Evolutionary conservation across 53 echinoderm and acorn worm species (phyloP).

Genomic region (Hippasteria phrygiana): DNA sequence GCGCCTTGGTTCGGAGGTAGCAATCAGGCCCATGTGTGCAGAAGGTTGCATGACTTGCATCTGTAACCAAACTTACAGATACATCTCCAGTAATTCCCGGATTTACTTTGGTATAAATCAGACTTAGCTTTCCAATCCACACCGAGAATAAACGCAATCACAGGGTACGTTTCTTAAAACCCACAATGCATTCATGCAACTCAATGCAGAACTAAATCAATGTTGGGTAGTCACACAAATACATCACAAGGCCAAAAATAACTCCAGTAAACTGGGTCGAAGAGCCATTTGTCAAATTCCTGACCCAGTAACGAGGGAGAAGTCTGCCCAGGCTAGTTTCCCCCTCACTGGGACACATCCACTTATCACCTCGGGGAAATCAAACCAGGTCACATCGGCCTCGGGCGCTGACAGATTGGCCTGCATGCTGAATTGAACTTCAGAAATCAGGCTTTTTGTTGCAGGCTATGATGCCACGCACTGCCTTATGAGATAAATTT

Average conservation of each 20-base stretch:
- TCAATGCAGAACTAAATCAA: neutral
- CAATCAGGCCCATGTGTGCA: too few relatives aligned
- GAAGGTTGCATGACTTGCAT: too few relatives aligned
- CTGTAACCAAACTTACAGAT: too few relatives aligned
- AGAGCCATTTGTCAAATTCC: slow-evolving; percentile 31
- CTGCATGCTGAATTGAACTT: neutral
- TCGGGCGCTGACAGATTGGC: slow-evolving; percentile 35
- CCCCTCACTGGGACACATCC: slow-evolving; percentile 31
- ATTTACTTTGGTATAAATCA: too few relatives aligned
- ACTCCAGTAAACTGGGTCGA: slow-evolving; percentile 28
- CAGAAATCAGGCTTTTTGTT: neutral
- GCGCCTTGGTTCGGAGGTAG: too few relatives aligned
- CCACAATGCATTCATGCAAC: neutral
- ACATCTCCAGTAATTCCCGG: too few relatives aligned
- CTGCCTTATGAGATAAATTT: neutral
- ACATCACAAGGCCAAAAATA: slow-evolving; percentile 35
- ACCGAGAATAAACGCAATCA: too few relatives aligned
- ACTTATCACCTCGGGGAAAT: slow-evolving; percentile 52
- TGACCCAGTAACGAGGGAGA: slow-evolving; percentile 28
- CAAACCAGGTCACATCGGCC: slow-evolving; percentile 37
- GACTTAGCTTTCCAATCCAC: too few relatives aligned
- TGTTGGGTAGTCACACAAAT: neutral
- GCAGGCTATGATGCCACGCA: neutral
- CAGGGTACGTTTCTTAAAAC: neutral
- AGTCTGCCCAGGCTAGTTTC: slow-evolving; percentile 18